Evolutionary conservation across 2,888 invertebrate species (phyloP).

Genomic region (Drosophila pseudotakahashii): DNA sequence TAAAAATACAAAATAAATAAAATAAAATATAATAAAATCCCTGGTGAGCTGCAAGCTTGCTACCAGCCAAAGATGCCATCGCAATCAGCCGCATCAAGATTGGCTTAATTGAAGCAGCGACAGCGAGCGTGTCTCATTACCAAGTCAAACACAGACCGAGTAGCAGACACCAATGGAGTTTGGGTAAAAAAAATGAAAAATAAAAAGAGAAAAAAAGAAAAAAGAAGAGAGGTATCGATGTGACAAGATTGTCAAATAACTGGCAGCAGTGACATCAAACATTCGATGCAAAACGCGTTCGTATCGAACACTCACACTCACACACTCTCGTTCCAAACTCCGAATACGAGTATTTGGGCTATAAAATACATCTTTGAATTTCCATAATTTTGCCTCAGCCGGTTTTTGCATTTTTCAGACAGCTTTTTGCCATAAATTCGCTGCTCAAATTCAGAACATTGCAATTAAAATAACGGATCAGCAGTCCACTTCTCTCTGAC

Average conservation of each 20-base stretch:
- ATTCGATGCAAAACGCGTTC: slow-evolving; percentile 61
- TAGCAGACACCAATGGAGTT: slow-evolving; percentile 8
- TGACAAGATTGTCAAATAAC: slow-evolving; percentile 75
- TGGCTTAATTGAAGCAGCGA: slow-evolving; percentile 58
- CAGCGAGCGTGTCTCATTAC: slow-evolving; percentile 56
- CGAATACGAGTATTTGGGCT: slow-evolving; percentile 19
- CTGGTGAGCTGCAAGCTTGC: slow-evolving; percentile 17
- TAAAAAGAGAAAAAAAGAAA: not conserved
- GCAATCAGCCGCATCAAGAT: slow-evolving; percentile 47
- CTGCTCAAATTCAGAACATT: slow-evolving; percentile 49
- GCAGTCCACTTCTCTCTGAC: slow-evolving; percentile 11
- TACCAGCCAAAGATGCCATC: slow-evolving; percentile 42
- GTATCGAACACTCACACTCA: slow-evolving; percentile 12
- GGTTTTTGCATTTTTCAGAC: slow-evolving; percentile 42
- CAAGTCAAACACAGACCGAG: slow-evolving; percentile 60
- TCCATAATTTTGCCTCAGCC: slow-evolving; percentile 39
- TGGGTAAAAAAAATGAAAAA: slow-evolving; percentile 7
- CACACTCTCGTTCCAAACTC: not conserved
- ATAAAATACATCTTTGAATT: slow-evolving; percentile 42
- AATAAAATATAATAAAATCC: slow-evolving; percentile 7
- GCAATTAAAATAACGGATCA: slow-evolving; percentile 57
- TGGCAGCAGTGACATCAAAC: slow-evolving; percentile 60
- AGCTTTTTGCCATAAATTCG: slow-evolving; percentile 56
- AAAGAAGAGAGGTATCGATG: slow-evolving; percentile 49
- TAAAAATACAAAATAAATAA: slow-evolving; percentile 1